Evolutionary conservation across 2,113 vertebrate genomes (phyloP), one percentile per base, ranked within the genome.

Genomic region (Casuarius casuarius): DNA sequence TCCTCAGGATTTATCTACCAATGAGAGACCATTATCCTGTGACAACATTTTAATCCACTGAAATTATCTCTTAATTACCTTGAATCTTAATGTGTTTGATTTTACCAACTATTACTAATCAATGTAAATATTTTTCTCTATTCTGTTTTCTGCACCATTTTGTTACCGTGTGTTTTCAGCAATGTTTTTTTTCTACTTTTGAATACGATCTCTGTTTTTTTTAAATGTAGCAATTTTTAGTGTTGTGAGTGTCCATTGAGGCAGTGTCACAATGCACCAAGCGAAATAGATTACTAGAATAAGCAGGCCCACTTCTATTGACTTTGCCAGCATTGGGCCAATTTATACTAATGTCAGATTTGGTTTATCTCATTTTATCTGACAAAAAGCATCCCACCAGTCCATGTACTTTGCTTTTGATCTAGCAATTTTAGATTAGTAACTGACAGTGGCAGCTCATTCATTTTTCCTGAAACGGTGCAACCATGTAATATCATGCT

Each of bases 41-140:
- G 54, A 75, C 28, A 93, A 84, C 6, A 78, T 84, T 95, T 91
- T 84, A 94, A 87, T 88, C 54, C 73, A 74, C n/a, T 68, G n/a
- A 84, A 93, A 48, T 93, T 38, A 75, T 81, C 51, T 88, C 54
- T 87, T 70, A 67, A 61, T 82, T 93, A 8, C 26, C 31, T 65
- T 84, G 49, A 91, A 59, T 38, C 17, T 73, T 78, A 94, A n/a
- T 46, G 26, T 85, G 48, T 89, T 91, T 94, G 63, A 91, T 75
- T 44, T 91, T 84, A 59, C 9, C 26, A 84, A 4, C 8, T 82
- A 22, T 83, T 87, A 67, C 51, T 6, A 82, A 52, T 2, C 10
- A 68, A 17, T n/a, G 10, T 59, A 86, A 81, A 79, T 80, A 46
- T 25, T 62, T 48, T 80, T 62, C 11, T 52, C n/a, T 67, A 3